Base-by-base conservation (phyloP, 1,140 invertebrate species). In the Prorops nasuta region DNA sequence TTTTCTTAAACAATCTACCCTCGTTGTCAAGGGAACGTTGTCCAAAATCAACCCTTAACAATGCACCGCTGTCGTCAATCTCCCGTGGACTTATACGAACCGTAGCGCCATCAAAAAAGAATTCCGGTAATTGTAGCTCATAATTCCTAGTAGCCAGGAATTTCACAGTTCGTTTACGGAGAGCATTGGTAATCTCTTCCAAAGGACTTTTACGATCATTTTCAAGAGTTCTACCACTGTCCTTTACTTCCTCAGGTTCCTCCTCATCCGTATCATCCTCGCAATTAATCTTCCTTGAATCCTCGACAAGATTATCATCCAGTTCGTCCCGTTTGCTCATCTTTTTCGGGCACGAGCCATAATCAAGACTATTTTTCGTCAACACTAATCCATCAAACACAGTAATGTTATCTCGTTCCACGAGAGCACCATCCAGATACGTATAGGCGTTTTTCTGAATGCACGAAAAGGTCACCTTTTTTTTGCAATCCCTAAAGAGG, bases 61-160 rank as follows among this genome's bases (percentile, higher is more conserved):
- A 66, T 1, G 87, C 85, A 0, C 88, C 88, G 44, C 82, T 84
- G 32, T 85, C 86, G 35, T 88, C 86, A 8, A 90, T 72, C 3
- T 84, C 80, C 7, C 81, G 72, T 0, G 89, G 89, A 16, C 87
- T 88, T 31, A 91, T 80, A 55, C 84, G 86, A 32, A 91, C 64
- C 10, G 80, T 83, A 1, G 84, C 81, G 4, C 86, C 86, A 32
- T 87, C 81, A 54, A 89, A 88, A 54, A 89, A 76, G 34, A 83
- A 80, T 41, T 87, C 80, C 0, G 89, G 89, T 16, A 91, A 58
- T 15, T 82, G 76, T 3, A 90, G 48, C 57, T 86, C 83, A 54
- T 90, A 79, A 63, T 91, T 85, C 50, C 89, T 84, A 0, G 86
- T 89, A 67, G 88, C 85, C 2, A 90, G 71, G 63, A 91, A 91